A percentile compares a stretch with the other conserved stretches of the same genome.
Evolutionary conservation across 2,797 vertebrate genomes (phyloP).

Genomic region (Rhyacichthys aspro): DNA sequence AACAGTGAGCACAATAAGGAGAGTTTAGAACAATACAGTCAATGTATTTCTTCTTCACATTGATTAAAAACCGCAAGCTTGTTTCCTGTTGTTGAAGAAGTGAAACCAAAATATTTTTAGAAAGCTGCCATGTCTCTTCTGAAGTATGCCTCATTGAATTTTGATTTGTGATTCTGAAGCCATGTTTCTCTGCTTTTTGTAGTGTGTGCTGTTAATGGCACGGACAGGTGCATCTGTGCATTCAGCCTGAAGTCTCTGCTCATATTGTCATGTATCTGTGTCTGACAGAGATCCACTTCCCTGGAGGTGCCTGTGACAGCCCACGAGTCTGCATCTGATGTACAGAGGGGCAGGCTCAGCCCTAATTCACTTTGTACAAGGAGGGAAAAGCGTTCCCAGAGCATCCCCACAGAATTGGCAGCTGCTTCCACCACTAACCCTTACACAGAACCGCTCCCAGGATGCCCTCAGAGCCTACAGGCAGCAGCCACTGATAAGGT

Average conservation of each 20-base stretch:
- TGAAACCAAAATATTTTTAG: neutral
- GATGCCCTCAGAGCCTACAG: slow-evolving; percentile 53
- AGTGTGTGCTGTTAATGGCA: slow-evolving; percentile 59
- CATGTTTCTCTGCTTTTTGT: slow-evolving; percentile 41
- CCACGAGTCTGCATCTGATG: slow-evolving; percentile 53
- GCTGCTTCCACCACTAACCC: slow-evolving; percentile 64
- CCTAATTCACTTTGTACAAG: slow-evolving; percentile 52
- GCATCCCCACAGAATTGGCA: slow-evolving; percentile 72
- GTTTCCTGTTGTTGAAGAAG: neutral
- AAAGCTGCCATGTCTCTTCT: neutral
- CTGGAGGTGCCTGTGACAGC: slow-evolving; percentile 70
- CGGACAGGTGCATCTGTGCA: slow-evolving; percentile 54
- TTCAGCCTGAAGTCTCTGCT: slow-evolving; percentile 32
- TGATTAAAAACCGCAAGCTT: neutral
- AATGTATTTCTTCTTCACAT: neutral
- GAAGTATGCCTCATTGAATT: slow-evolving; percentile 6
- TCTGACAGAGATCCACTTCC: slow-evolving; percentile 80
- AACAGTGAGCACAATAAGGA: neutral
- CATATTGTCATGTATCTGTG: slow-evolving; percentile 46
- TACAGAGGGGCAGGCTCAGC: slow-evolving; percentile 64
- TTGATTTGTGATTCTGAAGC: slow-evolving; percentile 14
- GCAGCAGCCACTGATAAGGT: slow-evolving; percentile 71
- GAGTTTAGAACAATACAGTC: neutral
- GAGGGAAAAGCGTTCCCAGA: slow-evolving; percentile 69
- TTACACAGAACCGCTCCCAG: slow-evolving; percentile 60